Base-by-base conservation (phyloP, 2,113 vertebrate species). In the Arizona elegans region DNA sequence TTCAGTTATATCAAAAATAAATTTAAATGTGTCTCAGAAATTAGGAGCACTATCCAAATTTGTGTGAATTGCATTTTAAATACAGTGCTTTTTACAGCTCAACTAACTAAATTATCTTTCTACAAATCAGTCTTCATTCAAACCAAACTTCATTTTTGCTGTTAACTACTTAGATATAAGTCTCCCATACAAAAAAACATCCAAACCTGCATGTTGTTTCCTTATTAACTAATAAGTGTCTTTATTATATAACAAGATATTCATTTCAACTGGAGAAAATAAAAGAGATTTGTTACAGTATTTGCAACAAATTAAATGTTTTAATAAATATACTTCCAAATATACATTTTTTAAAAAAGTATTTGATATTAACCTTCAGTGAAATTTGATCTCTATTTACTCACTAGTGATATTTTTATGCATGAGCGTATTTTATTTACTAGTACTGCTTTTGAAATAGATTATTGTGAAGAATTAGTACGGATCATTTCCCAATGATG, bases 341-440 rank as follows among this genome's bases (percentile, higher is more conserved):
- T 38, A 11, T 81, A 75, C 4, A 47, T 91, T 86, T 85, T 38
- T 94, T 81, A 24, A 38, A 81, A 24, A 26, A 7, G 12, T 87
- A 24, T 50, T 11, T 15, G 6, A 81, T 56, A 91, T 93, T 93
- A 85, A 94, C 92, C 65, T 94, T 86, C 38, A 50, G 43, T 91
- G 86, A 95, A 50, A 62, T 56, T 93, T 93, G 89, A 0, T 89
- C 92, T 0, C 55, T 89, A n/a, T 91, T 52, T 43, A 93, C 93
- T 92, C 95, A 91, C 95, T 90, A 94, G 92, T 90, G 58, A n/a
- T 93, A 86, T 95, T 88, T 96, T 96, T 93, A 92, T 98, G 98
- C 97, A 98, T 98, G 97, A 97, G 94, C 97, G 97, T 96, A 96
- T 96, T 90, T 90, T 96, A 93, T 90, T 90, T 96, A 93, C 93